Percentiles rank a stretch among this genome's conserved stretches.
phyloP scores from a whole-genome alignment of 2,113 vertebrate genomes.

The Nycticebus coucang region DNA sequence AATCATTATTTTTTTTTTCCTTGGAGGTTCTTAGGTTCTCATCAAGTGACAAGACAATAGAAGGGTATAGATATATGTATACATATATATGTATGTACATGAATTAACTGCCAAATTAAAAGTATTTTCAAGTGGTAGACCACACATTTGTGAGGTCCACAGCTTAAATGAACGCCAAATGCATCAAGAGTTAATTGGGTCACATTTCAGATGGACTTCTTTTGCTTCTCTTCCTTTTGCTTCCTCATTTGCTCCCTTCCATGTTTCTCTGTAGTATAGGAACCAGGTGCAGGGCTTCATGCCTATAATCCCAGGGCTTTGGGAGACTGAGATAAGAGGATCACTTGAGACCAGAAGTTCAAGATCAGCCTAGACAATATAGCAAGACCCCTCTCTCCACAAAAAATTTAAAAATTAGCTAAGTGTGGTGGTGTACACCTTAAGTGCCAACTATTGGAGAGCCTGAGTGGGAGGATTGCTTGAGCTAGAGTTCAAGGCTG shows the following conservation, averaged over 20 bases:
- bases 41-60: not conserved
- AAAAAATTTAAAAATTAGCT: too few species aligned
- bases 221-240: not conserved
- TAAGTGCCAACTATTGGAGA: too few species aligned
- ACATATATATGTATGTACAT: too few species aligned
- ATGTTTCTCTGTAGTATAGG: slow-evolving; percentile 1
- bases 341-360: too few species aligned
- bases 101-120: not conserved
- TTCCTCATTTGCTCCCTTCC: not conserved
- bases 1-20: not conserved
- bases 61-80: too few species aligned
- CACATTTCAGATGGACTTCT: not conserved
- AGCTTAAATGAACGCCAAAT: not conserved
- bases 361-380: too few species aligned
- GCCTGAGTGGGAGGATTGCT: too few species aligned
- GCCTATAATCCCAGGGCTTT: too few species aligned
- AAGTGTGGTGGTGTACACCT: too few species aligned
- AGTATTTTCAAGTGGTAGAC: not conserved
- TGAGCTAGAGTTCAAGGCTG: too few species aligned
- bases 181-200: not conserved
- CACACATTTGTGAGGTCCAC: not conserved
- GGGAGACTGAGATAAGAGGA: too few species aligned
- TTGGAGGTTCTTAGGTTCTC: slow-evolving; percentile 17
- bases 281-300: not conserved
- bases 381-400: too few species aligned